A percentile compares a stretch with the other conserved stretches of the same genome.
Evolutionary conservation across 2,888 invertebrate genomes (phyloP).

Genomic region (Tuberolachnus salignus): DNA sequence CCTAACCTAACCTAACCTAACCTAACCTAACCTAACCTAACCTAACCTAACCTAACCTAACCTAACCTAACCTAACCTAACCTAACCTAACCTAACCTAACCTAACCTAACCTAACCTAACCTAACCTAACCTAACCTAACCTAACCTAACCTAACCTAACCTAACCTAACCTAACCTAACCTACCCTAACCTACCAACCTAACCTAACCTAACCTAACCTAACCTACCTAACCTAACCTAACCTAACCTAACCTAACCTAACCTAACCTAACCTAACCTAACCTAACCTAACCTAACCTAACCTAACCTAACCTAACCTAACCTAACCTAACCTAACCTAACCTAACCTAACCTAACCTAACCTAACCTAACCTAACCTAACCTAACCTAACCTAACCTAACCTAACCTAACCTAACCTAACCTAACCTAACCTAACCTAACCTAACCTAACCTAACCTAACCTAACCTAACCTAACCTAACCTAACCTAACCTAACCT

Average conservation of each 20-base stretch:
- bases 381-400: too few species aligned
- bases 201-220: too few species aligned
- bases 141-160: conserved; percentile 51
- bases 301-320: too few species aligned
- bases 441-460: too few species aligned
- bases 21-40: conserved; percentile 54
- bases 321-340: too few species aligned
- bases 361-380: too few species aligned
- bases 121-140: conserved; percentile 42
- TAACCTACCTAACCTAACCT: conserved; percentile 52
- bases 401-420: too few species aligned
- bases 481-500: conserved; percentile 43
- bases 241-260: conserved; percentile 17
- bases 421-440: too few species aligned
- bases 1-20: conserved; percentile 51
- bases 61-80: conserved; percentile 32
- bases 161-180: conserved; percentile 53
- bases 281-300: too few species aligned
- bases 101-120: conserved; percentile 19
- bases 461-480: conserved; percentile 51
- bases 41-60: conserved; percentile 43
- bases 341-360: too few species aligned
- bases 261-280: too few species aligned
- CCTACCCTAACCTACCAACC: too few species aligned
- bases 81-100: conserved; percentile 42